These are phyloP conservation scores for Scalopus aquaticus DNA, from an alignment of 2,113 vertebrate species.

Conservation along the genomic window DNA sequence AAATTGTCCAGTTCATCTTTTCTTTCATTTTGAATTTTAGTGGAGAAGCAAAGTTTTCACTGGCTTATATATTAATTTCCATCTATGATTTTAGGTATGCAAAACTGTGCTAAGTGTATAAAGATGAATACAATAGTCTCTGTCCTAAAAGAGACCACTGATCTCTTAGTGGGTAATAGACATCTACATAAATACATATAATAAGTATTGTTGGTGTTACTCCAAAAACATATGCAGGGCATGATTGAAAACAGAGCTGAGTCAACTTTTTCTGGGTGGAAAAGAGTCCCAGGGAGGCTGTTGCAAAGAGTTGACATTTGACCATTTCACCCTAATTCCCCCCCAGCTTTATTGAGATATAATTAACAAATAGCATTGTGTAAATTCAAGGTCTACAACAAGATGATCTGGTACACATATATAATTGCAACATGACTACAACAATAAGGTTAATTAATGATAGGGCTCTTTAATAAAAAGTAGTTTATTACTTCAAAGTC, in stretches of 20 bases:
- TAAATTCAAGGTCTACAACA: neutral
- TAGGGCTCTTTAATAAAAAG: neutral
- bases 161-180: neutral
- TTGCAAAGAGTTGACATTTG: neutral
- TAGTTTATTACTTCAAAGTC: neutral
- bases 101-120: neutral
- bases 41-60: neutral
- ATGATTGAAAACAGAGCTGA: neutral
- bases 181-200: neutral
- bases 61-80: neutral
- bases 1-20: neutral
- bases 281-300: neutral
- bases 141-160: neutral
- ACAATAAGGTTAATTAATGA: neutral
- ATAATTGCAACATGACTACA: neutral
- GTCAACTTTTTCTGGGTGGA: neutral
- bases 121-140: neutral
- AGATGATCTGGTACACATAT: neutral
- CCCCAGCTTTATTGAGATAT: neutral
- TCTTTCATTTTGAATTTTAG: conserved; percentile 15
- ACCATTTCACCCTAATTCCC: no score
- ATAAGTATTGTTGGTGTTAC: neutral
- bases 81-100: neutral
- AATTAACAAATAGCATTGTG: neutral
- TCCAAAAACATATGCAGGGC: neutral